Evolutionary conservation across 2,888 invertebrate genomes (phyloP).

Genomic region (Apodemia mormo): DNA sequence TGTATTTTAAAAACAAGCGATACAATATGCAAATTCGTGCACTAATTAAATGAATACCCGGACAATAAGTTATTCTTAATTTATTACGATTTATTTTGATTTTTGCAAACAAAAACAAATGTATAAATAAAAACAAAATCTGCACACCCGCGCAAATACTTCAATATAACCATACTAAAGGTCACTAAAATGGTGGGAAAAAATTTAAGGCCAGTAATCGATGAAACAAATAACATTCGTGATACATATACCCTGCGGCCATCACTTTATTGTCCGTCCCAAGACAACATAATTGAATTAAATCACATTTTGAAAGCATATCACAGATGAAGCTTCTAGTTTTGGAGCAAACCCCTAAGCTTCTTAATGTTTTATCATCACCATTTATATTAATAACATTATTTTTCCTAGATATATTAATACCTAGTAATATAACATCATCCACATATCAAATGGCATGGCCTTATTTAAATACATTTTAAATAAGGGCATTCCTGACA

Average conservation of each 20-base stretch:
- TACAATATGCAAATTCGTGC: not conserved
- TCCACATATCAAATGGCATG: slow-evolving; percentile 35
- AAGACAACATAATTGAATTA: slow-evolving; percentile 48
- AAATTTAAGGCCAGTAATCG: slow-evolving; percentile 9
- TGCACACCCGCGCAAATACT: not conserved
- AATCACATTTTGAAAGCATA: slow-evolving; percentile 57
- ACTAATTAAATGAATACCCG: not conserved
- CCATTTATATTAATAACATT: slow-evolving; percentile 26
- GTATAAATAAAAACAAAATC: not conserved
- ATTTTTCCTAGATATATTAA: slow-evolving; percentile 10
- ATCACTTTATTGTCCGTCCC: slow-evolving; percentile 48
- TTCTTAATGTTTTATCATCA: slow-evolving; percentile 23
- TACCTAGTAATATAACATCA: slow-evolving; percentile 15
- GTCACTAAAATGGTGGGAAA: slow-evolving; percentile 11
- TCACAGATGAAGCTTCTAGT: slow-evolving; percentile 49
- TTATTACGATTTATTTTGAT: not conserved
- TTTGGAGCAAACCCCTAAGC: slow-evolving; percentile 17
- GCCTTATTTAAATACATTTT: slow-evolving; percentile 2
- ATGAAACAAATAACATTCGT: not conserved
- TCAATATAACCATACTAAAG: not conserved
- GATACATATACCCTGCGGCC: slow-evolving; percentile 25
- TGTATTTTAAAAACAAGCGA: not conserved
- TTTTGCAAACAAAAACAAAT: not conserved
- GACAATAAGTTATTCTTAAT: not conserved
- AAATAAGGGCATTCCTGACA: slow-evolving; percentile 19